Conservation (phyloP, 2,113 vertebrate genomes). For the Platichthys stellatus region DNA sequence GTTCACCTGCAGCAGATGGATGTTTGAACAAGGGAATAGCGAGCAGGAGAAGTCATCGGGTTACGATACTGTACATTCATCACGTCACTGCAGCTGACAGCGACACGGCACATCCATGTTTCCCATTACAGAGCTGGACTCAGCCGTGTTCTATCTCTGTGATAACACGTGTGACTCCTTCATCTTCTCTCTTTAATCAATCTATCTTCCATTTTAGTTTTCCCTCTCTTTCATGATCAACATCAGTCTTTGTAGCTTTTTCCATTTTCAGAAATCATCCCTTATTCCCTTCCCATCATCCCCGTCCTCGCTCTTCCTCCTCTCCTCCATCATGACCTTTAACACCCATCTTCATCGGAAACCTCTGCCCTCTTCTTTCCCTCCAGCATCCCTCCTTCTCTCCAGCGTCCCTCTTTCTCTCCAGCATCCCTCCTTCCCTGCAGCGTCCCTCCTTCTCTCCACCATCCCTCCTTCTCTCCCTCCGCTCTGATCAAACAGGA, state of each 20-base stretch:
- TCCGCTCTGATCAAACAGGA: slow-evolving; percentile 20
- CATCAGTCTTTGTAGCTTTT: no score
- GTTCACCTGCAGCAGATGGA: slow-evolving; percentile 50
- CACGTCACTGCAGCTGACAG: slow-evolving; percentile 2
- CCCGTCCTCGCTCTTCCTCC: no score
- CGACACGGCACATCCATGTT: neutral
- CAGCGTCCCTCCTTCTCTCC: no score
- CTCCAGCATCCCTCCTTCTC: no score
- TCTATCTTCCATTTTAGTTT: no score
- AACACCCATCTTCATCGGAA: neutral
- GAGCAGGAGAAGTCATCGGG: slow-evolving; percentile 33
- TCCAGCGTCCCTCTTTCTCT: no score
- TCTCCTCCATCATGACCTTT: no score
- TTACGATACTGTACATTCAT: slow-evolving; percentile 58
- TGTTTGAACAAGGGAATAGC: slow-evolving; percentile 42
- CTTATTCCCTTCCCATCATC: neutral
- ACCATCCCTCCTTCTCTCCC: no score
- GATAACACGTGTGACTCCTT: neutral
- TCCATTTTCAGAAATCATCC: neutral
- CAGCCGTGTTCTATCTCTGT: neutral
- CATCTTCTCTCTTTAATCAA: neutral
- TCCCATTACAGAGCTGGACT: slow-evolving; percentile 35
- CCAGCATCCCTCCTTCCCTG: no score
- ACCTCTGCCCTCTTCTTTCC: no score
- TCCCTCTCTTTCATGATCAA: no score